These are phyloP conservation scores for Manis javanica DNA, from an alignment of 2,797 vertebrate genomes.

Conservation along the genomic window DNA sequence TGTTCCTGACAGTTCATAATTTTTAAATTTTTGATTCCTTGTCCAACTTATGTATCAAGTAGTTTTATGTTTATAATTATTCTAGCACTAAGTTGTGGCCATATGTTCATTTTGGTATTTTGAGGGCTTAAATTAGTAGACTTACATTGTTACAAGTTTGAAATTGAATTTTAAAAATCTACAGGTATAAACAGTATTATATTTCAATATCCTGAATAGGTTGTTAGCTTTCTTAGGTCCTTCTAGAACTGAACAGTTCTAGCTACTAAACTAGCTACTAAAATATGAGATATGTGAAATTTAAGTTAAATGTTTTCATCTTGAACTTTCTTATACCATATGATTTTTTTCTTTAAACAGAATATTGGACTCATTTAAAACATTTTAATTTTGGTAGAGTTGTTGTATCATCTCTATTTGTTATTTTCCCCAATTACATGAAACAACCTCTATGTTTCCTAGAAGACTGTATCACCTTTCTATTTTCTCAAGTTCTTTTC, in stretches of 20 bases:
- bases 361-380: not conserved
- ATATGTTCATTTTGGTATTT: slow-evolving; percentile 39
- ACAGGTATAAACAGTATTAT: not conserved
- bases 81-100: not conserved
- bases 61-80: not conserved
- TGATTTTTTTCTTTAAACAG: not conserved
- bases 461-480: slow-evolving; percentile 11
- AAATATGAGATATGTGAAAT: slow-evolving; percentile 22
- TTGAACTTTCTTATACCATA: not conserved
- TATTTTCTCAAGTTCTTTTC: slow-evolving; percentile 4
- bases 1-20: not conserved
- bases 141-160: slow-evolving; percentile 46
- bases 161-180: slow-evolving; percentile 42
- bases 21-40: slow-evolving; percentile 18
- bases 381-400: slow-evolving; percentile 2
- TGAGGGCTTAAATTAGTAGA: slow-evolving; percentile 24
- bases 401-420: not conserved
- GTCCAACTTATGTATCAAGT: not conserved
- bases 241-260: not conserved
- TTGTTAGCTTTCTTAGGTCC: not conserved
- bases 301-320: slow-evolving; percentile 37
- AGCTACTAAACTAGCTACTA: slow-evolving; percentile 15
- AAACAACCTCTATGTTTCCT: not conserved
- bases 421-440: not conserved
- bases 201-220: slow-evolving; percentile 17